Conservation (phyloP, 2,797 vertebrate genomes). For the Halcyon leucocephala region DNA sequence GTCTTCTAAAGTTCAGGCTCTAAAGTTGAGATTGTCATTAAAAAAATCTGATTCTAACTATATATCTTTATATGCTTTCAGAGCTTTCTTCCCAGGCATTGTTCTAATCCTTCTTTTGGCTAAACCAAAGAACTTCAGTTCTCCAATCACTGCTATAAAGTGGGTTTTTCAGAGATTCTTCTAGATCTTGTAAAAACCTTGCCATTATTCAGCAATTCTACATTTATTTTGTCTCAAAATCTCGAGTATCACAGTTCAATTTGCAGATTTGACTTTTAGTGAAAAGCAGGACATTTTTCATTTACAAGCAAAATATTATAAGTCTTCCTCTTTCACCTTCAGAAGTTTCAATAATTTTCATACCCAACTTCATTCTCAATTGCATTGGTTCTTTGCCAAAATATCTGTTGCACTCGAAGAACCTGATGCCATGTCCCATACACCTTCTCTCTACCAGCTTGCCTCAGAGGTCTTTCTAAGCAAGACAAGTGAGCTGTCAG, state of each 20-base stretch:
- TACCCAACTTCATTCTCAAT: neutral
- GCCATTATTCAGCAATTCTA: neutral
- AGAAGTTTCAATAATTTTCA: neutral
- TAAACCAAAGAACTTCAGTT: no score
- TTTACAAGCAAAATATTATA: neutral
- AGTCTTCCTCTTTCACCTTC: neutral
- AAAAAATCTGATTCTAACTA: neutral
- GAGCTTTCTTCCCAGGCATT: no score
- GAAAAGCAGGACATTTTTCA: neutral
- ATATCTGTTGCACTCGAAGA: neutral
- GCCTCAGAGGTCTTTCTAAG: neutral
- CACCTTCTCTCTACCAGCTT: neutral
- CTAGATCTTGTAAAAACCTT: no score
- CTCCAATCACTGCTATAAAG: no score
- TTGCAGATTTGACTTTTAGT: neutral
- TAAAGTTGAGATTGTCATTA: neutral
- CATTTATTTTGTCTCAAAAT: neutral
- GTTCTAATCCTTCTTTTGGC: no score
- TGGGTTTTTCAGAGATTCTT: no score
- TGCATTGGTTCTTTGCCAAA: neutral
- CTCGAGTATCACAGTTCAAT: neutral
- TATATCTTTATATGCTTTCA: no score
- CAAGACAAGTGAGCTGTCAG: accelerated
- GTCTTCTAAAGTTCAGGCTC: neutral
- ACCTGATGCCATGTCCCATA: no score